Evolutionary conservation across 1,140 invertebrate species (phyloP).

Genomic region (Druon quercuslanigerum): DNA sequence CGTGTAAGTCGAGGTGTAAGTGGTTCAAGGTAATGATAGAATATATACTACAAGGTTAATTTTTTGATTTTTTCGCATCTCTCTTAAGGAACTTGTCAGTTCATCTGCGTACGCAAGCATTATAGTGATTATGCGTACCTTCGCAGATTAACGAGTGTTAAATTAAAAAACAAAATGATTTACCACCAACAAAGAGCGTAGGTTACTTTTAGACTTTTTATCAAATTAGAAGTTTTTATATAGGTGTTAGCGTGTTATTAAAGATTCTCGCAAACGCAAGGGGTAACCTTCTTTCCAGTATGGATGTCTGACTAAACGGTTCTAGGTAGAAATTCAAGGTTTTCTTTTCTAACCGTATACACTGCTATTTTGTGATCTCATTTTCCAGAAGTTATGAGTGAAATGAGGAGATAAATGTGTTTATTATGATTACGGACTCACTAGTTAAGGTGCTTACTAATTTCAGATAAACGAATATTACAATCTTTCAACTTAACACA

Average conservation of each 20-base stretch:
- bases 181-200: not conserved
- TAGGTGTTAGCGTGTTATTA: slow-evolving; percentile 26
- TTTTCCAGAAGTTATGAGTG: not conserved
- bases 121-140: not conserved
- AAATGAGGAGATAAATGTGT: not conserved
- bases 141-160: slow-evolving; percentile 13
- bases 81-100: slow-evolving; percentile 23
- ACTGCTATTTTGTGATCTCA: not conserved
- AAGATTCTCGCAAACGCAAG: slow-evolving; percentile 7
- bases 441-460: too few relatives aligned
- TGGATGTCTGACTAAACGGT: not conserved
- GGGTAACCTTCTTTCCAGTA: slow-evolving; percentile 10
- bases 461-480: too few relatives aligned
- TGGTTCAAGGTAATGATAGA: slow-evolving; percentile 31
- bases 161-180: slow-evolving; percentile 24
- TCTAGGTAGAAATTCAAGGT: not conserved
- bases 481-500: too few relatives aligned
- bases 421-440: not conserved
- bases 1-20: slow-evolving; percentile 17
- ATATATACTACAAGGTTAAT: not conserved
- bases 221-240: not conserved
- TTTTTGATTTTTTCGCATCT: slow-evolving; percentile 9
- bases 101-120: slow-evolving; percentile 20
- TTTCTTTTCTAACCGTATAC: not conserved
- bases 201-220: not conserved